These are phyloP conservation scores for Orchestia grillus DNA, from an alignment of 1,140 invertebrate genomes.

Conservation along the genomic window DNA sequence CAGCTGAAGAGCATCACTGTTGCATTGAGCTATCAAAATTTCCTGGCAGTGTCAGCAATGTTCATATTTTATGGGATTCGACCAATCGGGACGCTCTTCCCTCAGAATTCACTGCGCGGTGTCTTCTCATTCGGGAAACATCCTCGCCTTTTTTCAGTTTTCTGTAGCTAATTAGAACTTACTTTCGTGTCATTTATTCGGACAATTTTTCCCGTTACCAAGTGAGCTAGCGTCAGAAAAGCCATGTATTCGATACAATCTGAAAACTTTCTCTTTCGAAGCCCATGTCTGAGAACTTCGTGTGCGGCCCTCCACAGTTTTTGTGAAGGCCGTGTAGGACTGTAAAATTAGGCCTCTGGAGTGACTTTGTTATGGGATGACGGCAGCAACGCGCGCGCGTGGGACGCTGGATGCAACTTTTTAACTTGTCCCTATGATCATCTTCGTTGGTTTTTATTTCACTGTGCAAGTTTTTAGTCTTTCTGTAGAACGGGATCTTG, in stretches of 20 bases:
- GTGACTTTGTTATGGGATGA: not conserved
- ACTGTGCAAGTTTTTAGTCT: slow-evolving; percentile 46
- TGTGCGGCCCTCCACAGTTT: not conserved
- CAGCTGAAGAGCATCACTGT: too few species aligned
- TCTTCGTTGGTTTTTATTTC: slow-evolving; percentile 38
- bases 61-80: not conserved
- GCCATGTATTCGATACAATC: not conserved
- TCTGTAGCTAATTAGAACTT: not conserved
- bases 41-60: too few species aligned
- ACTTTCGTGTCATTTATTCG: not conserved
- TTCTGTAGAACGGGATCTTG: slow-evolving; percentile 24
- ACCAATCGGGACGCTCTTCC: not conserved
- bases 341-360: not conserved
- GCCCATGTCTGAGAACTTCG: not conserved
- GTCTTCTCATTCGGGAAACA: not conserved
- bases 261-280: not conserved
- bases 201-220: not conserved
- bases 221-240: not conserved
- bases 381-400: not conserved
- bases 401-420: not conserved
- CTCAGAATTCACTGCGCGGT: not conserved
- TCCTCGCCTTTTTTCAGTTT: not conserved
- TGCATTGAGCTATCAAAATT: too few species aligned
- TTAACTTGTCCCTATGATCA: not conserved
- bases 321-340: not conserved